A percentile compares a stretch with the other conserved stretches of the same genome.
Conservation (phyloP, 2,113 vertebrate species). For the Rhabdomys dilectus region DNA sequence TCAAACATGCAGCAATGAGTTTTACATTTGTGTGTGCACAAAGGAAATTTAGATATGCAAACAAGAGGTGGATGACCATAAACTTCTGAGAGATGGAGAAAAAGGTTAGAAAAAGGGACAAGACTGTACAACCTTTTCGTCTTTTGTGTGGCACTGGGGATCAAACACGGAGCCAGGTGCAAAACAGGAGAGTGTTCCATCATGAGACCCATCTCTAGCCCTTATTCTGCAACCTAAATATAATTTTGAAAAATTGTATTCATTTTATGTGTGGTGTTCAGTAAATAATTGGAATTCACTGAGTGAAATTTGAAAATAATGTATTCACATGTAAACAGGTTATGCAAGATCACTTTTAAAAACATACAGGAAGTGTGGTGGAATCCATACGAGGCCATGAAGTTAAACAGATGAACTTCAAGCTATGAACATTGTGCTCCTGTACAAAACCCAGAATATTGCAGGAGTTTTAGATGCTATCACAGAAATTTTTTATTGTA, state of each 20-base stretch:
- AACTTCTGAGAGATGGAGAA: background rate
- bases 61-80: background rate
- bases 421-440: background rate
- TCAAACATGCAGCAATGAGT: background rate
- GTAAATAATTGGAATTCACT: background rate
- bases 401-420: background rate
- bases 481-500: background rate
- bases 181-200: background rate
- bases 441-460: constrained; percentile 11
- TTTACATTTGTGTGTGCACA: background rate
- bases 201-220: background rate
- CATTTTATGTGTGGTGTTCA: background rate
- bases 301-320: background rate
- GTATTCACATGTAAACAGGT: background rate
- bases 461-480: constrained; percentile 12
- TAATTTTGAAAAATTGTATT: background rate
- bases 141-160: background rate
- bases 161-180: background rate
- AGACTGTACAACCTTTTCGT: background rate
- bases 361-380: background rate
- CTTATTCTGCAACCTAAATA: background rate
- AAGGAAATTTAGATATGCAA: background rate
- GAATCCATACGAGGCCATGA: background rate
- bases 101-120: background rate
- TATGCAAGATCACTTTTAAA: constrained; percentile 11